These are phyloP conservation scores for Folsomia manolachei DNA, from an alignment of 2,888 invertebrate species.

Conservation along the genomic window DNA sequence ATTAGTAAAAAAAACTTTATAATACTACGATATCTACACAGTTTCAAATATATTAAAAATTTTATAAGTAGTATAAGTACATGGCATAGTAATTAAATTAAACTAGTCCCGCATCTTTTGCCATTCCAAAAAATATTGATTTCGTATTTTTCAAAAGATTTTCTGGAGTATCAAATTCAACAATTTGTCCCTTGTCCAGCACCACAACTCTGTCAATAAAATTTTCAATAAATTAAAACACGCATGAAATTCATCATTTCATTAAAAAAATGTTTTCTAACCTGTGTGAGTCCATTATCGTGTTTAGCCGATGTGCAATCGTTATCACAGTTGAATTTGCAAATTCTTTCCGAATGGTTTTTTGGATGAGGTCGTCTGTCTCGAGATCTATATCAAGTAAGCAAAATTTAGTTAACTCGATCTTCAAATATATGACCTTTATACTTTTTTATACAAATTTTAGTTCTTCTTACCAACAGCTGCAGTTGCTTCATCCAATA, in stretches of 20 bases:
- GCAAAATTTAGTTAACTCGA: constrained; percentile 51
- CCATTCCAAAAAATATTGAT: constrained; percentile 16
- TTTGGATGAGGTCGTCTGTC: constrained; percentile 83
- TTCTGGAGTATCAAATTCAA: constrained; percentile 2
- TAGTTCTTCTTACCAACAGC: too few relatives aligned
- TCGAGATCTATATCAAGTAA: constrained; percentile 72
- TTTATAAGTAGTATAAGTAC: too few relatives aligned
- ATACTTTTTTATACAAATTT: constrained; percentile 57
- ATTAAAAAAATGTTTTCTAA: constrained; percentile 43
- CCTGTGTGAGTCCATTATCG: constrained; percentile 83
- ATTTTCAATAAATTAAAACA: background rate
- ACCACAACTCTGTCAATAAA: constrained; percentile 9
- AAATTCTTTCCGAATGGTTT: constrained; percentile 76
- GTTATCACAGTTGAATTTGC: constrained; percentile 82
- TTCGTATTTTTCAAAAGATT: background rate
- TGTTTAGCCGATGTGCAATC: constrained; percentile 89
- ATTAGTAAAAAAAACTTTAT: too few relatives aligned
- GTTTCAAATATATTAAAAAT: background rate
- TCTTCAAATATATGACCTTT: constrained; percentile 75
- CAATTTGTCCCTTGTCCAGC: constrained; percentile 5
- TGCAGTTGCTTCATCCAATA: constrained; percentile 60
- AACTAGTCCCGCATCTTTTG: constrained; percentile 14
- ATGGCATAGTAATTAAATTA: background rate
- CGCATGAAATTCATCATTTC: background rate
- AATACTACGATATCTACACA: too few relatives aligned